Evolutionary conservation across 1,140 invertebrate genomes (phyloP).

Genomic region (Conus ventricosus): DNA sequence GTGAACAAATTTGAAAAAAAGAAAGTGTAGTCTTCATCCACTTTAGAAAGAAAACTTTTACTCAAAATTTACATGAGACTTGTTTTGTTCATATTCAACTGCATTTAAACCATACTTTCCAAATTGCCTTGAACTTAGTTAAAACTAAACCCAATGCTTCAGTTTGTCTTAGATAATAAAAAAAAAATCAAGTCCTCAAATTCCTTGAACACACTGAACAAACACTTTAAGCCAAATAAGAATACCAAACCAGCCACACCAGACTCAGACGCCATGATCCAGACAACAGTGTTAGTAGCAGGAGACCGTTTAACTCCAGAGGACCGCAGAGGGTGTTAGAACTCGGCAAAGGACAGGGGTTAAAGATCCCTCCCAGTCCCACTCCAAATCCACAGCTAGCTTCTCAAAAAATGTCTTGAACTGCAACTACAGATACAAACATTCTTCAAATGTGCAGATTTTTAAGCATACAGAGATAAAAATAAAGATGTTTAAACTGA

Average conservation of each 20-base stretch:
- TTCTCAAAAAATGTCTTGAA: conserved; percentile 7
- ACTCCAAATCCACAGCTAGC: neutral
- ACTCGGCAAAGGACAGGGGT: neutral
- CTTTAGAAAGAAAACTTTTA: too few relatives aligned
- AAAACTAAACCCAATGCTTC: too few relatives aligned
- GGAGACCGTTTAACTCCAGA: neutral
- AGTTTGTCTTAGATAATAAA: too few relatives aligned
- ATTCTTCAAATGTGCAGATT: neutral
- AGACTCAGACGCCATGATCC: neutral
- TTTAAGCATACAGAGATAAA: neutral
- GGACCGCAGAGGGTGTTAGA: neutral
- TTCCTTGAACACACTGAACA: too few relatives aligned
- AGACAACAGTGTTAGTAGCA: neutral
- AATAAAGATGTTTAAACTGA: neutral
- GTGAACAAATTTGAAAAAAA: too few relatives aligned
- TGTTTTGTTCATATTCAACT: too few relatives aligned
- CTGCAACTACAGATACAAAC: conserved; percentile 15
- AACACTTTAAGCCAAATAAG: neutral
- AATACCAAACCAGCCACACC: neutral
- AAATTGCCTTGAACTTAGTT: too few relatives aligned
- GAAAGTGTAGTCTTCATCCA: too few relatives aligned
- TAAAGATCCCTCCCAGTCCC: neutral
- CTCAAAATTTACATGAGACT: too few relatives aligned
- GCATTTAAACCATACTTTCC: too few relatives aligned
- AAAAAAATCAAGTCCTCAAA: too few relatives aligned